Evolutionary conservation across 2,797 vertebrate species (phyloP).

Genomic region (Sciaenops ocellatus): DNA sequence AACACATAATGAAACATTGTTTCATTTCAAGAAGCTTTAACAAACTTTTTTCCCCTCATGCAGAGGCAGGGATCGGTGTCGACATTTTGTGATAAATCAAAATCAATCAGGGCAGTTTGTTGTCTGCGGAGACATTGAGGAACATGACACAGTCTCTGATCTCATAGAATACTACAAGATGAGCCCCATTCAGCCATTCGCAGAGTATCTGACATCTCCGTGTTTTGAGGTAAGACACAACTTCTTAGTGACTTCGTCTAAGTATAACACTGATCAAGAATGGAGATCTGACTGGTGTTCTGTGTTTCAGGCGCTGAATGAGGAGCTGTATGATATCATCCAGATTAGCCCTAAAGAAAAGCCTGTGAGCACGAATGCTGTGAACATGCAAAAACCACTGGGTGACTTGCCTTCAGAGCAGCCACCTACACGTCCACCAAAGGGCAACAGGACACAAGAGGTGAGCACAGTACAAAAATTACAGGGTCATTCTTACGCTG

Average conservation of each 20-base stretch:
- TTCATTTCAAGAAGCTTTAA: conserved; percentile 1
- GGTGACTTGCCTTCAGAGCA: conserved; percentile 33
- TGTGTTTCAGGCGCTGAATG: conserved; percentile 73
- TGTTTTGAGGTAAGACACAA: conserved; percentile 82
- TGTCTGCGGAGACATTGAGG: conserved; percentile 84
- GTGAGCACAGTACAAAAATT: conserved; percentile 29
- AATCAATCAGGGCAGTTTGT: conserved; percentile 83
- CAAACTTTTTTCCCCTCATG: conserved; percentile 30
- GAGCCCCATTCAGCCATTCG: conserved; percentile 87
- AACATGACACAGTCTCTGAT: conserved; percentile 81
- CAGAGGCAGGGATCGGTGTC: conserved; percentile 89
- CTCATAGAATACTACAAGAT: conserved; percentile 87
- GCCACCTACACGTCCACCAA: conserved; percentile 65
- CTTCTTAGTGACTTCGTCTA: neutral
- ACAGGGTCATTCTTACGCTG: neutral
- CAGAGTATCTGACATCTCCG: conserved; percentile 87
- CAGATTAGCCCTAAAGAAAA: conserved; percentile 64
- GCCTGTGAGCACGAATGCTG: conserved; percentile 24
- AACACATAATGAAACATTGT: neutral
- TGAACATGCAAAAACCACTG: conserved; percentile 47
- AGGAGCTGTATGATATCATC: conserved; percentile 86
- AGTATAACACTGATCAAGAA: neutral
- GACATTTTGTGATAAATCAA: conserved; percentile 91
- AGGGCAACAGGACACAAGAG: conserved; percentile 57
- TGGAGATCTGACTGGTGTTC: conserved; percentile 23